Percentiles rank a stretch among this genome's conserved stretches.
Evolutionary conservation across 2,797 vertebrate genomes (phyloP).

Genomic region (Crenichthys baileyi): DNA sequence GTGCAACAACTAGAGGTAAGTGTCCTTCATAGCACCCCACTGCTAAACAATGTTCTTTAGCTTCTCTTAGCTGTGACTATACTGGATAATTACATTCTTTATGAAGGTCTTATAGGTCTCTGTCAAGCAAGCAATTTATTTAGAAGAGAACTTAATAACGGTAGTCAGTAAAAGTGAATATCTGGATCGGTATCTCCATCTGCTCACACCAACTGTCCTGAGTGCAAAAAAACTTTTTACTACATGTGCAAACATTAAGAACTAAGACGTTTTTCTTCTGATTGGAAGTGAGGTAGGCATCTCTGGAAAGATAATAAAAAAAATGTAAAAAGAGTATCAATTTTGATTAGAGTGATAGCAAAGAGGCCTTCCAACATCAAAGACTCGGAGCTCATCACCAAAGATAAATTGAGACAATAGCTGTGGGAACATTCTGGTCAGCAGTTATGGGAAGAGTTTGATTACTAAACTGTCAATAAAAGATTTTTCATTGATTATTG

Average conservation of each 20-base stretch:
- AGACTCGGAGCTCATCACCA: too few relatives aligned
- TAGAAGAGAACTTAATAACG: not conserved
- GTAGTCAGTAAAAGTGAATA: not conserved
- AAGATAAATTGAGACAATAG: too few relatives aligned
- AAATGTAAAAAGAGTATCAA: too few relatives aligned
- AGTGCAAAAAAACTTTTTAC: not conserved
- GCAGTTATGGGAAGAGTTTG: too few relatives aligned
- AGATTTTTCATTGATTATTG: too few relatives aligned
- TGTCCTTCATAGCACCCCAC: not conserved
- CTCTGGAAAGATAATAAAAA: too few relatives aligned
- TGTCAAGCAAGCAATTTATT: not conserved
- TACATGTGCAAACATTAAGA: not conserved
- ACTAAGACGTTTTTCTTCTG: not conserved
- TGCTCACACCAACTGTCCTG: not conserved
- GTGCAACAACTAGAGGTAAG: slow-evolving; percentile 86
- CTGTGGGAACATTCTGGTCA: too few relatives aligned
- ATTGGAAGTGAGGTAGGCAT: too few relatives aligned
- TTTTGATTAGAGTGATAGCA: too few relatives aligned
- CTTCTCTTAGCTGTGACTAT: not conserved
- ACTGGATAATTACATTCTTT: not conserved
- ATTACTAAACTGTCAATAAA: too few relatives aligned
- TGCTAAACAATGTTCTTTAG: not conserved
- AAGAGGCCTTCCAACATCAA: too few relatives aligned
- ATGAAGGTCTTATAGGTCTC: not conserved
- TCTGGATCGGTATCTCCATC: not conserved